Evolutionary conservation across 2,113 vertebrate genomes (phyloP), one percentile per base, ranked within the genome.

Genomic region (Panthera leo): DNA sequence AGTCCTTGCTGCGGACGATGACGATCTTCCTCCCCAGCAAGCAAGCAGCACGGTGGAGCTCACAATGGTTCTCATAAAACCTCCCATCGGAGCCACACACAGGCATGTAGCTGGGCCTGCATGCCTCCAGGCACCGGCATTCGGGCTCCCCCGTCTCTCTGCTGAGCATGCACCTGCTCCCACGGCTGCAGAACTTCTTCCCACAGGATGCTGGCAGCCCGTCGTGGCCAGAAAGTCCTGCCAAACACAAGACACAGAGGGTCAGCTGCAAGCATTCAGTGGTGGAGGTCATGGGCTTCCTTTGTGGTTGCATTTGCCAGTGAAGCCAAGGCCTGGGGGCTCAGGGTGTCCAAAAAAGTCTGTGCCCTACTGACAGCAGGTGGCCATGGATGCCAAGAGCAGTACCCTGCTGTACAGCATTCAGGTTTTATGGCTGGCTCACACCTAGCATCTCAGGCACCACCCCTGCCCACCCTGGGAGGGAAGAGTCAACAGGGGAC

Each of bases 41-140:
- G 80, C 99, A 99, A 0, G 99, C 99, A 5, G 99, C 98, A 45
- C 99, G 99, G 97, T 99, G 99, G 76, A 99, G 99, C 94, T 99
- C 99, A 2, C 99, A 99, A 98, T 99, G 99, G 97, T 99, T 99
- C 95, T 99, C 99, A 5, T 99, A 99, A 96, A 99, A 99, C 63
- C 98, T 98, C 89, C 99, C 99, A 1, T 99, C 99, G 0, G 99
- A 99, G 70, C 99, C 99, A 0, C 99, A 99, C 96, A 99, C 99
- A 0, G 99, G 99, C 98, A 99, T 89, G 73, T 99, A 99, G 97
- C 97, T 99, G 97, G 99, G 96, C 67, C 98, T 99, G 97, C 99
- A 99, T 0, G 97, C 98, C 83, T 99, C 98, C 84, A 99, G 97
- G 34, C 99, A 99, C 1, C 98, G 98, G 71, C 99, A 99, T 89